Base-by-base conservation (phyloP, 92 coral and sea anemone species). In the Porites evermanni region DNA sequence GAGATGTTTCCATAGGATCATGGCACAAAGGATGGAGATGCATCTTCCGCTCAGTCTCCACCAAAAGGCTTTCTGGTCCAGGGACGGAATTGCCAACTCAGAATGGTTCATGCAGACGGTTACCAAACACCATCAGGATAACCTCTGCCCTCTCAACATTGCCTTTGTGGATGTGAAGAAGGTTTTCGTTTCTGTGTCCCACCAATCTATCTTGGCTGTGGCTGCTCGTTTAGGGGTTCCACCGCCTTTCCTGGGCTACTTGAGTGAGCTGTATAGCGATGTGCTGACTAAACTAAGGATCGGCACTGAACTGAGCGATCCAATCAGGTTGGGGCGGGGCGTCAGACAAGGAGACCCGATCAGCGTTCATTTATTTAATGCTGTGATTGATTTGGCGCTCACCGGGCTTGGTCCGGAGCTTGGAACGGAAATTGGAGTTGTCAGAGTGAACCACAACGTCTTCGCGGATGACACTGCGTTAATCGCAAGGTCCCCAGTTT, bases 21-120 rank as follows among this genome's bases (percentile, higher is more conserved):
- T 88, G 78, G 91, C 87, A 1, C 51, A 53, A 8, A 38, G 77
- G n/a, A 14, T 80, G 47, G 91, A 78, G 60, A 29, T 16, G 1
- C 12, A 5, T 7, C 61, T 82, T 52, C 91, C 88, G 0, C 24
- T 81, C 51, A 50, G 12, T 21, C 29, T 71, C 38, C 47, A 84
- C 26, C 87, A 88, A 24, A 81, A 88, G 78, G 87, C 83, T 1
- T 81, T 88, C 21, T 18, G 79, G 1, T 9, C 78, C 1, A 84
- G 91, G 0, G 91, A 88, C 51, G 91, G 87, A 17, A 4, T 74
- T 17, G 91, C 76, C 0, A 81, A 81, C 2, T 58, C 74, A 10
- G 76, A 81, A 12, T 70, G 84, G 77, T 53, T 82, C 1, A 18
- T 88, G n/a, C 38, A 21, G 58, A 47, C 70, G 56, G 67, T 88